Conservation (phyloP, 2,888 invertebrate species). For the Lissonota sp. region DNA sequence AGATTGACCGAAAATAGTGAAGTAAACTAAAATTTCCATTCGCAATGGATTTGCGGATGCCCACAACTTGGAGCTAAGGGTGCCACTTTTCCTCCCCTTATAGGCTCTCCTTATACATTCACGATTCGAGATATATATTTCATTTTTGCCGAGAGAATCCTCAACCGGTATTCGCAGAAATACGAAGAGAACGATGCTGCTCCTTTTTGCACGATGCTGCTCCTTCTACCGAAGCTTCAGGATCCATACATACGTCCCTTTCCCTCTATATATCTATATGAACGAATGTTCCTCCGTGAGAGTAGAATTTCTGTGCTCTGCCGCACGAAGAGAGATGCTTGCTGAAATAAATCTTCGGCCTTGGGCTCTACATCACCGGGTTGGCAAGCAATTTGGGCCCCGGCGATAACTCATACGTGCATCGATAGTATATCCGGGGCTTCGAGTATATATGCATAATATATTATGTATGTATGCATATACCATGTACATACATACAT, state of each 20-base stretch:
- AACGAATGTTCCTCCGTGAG: slow-evolving; percentile 20
- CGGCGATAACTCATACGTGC: slow-evolving; percentile 83
- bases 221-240: slow-evolving; percentile 57
- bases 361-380: slow-evolving; percentile 82
- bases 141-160: slow-evolving; percentile 22
- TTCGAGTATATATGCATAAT: slow-evolving; percentile 73
- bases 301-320: slow-evolving; percentile 61
- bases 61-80: slow-evolving; percentile 16
- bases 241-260: slow-evolving; percentile 1
- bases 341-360: slow-evolving; percentile 81
- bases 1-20: neutral
- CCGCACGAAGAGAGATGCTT: slow-evolving; percentile 59
- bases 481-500: slow-evolving; percentile 46
- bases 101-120: neutral
- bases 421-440: slow-evolving; percentile 78
- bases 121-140: slow-evolving; percentile 1
- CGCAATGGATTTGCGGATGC: neutral
- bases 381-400: slow-evolving; percentile 83
- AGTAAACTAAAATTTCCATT: neutral
- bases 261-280: slow-evolving; percentile 10
- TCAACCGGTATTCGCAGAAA: slow-evolving; percentile 39
- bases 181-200: slow-evolving; percentile 42
- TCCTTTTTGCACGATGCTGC: slow-evolving; percentile 61
- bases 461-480: slow-evolving; percentile 72
- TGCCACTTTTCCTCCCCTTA: slow-evolving; percentile 14